Conservation (phyloP, 2,113 vertebrate genomes). For the Herpailurus yagouaroundi region DNA sequence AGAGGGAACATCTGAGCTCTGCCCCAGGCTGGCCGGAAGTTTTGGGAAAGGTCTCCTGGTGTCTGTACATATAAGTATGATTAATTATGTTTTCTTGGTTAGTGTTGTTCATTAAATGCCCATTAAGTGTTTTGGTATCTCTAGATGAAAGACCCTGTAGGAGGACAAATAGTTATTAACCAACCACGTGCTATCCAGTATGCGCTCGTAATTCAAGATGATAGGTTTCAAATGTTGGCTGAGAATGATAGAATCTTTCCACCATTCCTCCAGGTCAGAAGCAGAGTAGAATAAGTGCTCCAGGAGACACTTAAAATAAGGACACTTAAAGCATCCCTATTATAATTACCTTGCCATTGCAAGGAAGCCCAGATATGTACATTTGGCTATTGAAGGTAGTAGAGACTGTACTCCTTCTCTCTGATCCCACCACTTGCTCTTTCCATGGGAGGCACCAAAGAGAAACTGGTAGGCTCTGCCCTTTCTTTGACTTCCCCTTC, state of each 20-base stretch:
- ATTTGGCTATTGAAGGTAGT: neutral
- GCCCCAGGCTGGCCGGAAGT: neutral
- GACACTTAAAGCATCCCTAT: neutral
- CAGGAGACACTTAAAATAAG: neutral
- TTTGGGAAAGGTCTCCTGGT: neutral
- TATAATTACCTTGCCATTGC: neutral
- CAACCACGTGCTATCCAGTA: neutral
- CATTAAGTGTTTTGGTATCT: neutral
- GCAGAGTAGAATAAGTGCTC: neutral
- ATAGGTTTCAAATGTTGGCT: neutral
- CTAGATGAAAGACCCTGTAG: neutral
- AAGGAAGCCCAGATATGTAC: neutral
- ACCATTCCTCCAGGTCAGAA: neutral
- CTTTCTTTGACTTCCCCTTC: neutral
- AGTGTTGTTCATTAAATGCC: neutral
- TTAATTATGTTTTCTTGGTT: neutral
- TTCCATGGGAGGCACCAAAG: neutral
- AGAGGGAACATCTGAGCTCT: neutral
- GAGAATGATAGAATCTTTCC: neutral
- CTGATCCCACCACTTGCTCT: neutral
- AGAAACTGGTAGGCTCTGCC: neutral
- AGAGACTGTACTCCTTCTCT: neutral
- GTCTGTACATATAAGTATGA: neutral
- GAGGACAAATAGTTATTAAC: neutral
- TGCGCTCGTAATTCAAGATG: neutral